These are phyloP conservation scores for Drosophila parvula DNA, from an alignment of 1,140 invertebrate species.

Conservation along the genomic window DNA sequence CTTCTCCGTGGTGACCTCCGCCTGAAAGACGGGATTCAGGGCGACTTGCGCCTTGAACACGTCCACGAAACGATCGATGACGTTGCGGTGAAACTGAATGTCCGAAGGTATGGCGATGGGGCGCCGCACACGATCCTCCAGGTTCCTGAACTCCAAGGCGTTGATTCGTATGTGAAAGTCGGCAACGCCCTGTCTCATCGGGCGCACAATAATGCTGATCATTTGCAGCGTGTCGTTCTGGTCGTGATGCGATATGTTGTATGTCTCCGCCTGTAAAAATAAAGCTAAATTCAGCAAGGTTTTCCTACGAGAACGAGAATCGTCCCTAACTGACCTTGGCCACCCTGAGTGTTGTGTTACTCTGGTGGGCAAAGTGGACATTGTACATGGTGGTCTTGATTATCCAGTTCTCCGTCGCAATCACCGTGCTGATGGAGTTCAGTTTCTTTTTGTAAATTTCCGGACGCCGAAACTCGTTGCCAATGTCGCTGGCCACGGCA, in stretches of 20 bases:
- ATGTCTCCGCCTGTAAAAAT: conserved; percentile 88
- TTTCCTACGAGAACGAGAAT: not conserved
- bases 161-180: conserved; percentile 90
- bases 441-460: conserved; percentile 86
- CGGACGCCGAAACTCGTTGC: conserved; percentile 88
- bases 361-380: conserved; percentile 90
- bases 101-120: conserved; percentile 90
- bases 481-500: conserved; percentile 89
- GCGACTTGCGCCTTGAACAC: conserved; percentile 91
- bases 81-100: conserved; percentile 91
- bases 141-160: conserved; percentile 90
- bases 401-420: conserved; percentile 95
- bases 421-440: conserved; percentile 88
- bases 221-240: conserved; percentile 89
- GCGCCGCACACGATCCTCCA: conserved; percentile 90
- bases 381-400: conserved; percentile 92
- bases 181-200: conserved; percentile 85
- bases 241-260: conserved; percentile 87
- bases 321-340: conserved; percentile 85
- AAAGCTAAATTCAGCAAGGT: not conserved
- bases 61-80: conserved; percentile 93
- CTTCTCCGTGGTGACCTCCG: conserved; percentile 89
- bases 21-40: conserved; percentile 89
- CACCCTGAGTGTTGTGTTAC: conserved; percentile 90
- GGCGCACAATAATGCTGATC: conserved; percentile 91